Evolutionary conservation across 2,888 invertebrate genomes (phyloP), one percentile per base, ranked within the genome.

Genomic region (Entomobrya proxima): DNA sequence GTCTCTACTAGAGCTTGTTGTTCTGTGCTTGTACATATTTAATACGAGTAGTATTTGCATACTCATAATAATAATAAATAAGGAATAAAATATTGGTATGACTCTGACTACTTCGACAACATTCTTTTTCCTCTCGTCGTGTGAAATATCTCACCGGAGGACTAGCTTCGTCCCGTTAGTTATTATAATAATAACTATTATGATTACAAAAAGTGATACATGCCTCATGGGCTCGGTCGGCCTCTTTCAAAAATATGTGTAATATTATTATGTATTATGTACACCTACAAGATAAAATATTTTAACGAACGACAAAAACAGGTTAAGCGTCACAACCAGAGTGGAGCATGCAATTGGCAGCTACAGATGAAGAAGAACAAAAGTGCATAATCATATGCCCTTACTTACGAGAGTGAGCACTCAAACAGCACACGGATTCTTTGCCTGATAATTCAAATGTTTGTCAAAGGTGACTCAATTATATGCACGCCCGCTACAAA

Each of bases 81-180:
- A 27, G 15, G 30, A 77, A 13, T 30, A n/a, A 35, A 21, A 27
- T 67, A 67, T 15, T 40, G 40, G 47, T 15, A n/a, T n/a, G n/a
- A n/a, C n/a, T n/a, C n/a, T n/a, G n/a, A n/a, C n/a, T n/a, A 40
- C 67, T 67, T 67, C 30, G 50, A 32, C 74, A 81, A 50, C 74
- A 80, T 79, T 74, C 30, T 44, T 55, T 37, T 47, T 67, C 27
- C 67, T 69, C 40, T 50, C 50, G 30, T 81, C 74, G 81, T 81
- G 81, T 81, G 81, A 81, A 81, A 81, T 81, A 81, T 81, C 81
- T 81, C 81, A 81, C 81, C 74, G 61, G 74, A 81, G 81, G 81
- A 81, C 81, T 74, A 40, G 74, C 9, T 52, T 18, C 58, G 30
- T 81, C 74, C 81, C 81, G 81, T 81, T 80, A 72, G 27, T 74